Evolutionary conservation across 1,140 invertebrate species (phyloP), one percentile per base, ranked within the genome.

Genomic region (Euura lappo): DNA sequence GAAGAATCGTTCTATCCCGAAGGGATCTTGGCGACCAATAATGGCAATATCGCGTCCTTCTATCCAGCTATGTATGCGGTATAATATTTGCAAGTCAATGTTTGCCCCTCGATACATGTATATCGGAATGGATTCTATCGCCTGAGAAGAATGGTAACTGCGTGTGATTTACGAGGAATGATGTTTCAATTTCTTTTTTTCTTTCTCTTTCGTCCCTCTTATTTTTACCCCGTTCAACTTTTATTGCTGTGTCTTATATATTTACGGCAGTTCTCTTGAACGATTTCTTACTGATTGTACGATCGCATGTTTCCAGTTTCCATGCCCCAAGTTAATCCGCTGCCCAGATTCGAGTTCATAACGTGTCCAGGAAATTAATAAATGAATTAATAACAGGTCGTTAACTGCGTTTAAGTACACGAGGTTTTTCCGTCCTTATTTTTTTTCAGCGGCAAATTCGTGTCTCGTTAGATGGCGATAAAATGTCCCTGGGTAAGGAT

Each of bases 41-140:
- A 60, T n/a, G 51, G 51, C 51, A 60, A 60, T 60, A 60, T 60
- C 51, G 51, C 28, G 28, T 28, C 28, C 28, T 28, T 28, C 28
- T 28, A 28, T 60, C 51, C 51, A 11, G 3, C 51, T n/a, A n/a
- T n/a, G 51, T 60, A 28, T 60, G 8, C 13, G 6, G 51, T n/a
- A 60, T 60, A 60, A 60, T 60, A 60, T 60, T 60, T 60, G 51
- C 51, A 60, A 60, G 51, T 60, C 51, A 60, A 60, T 60, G 51
- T 60, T 60, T 60, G 51, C 51, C 13, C 51, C 51, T 60, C 51
- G 51, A n/a, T 28, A 28, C 28, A 28, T 28, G 28, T 28, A 28
- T 28, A 28, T 28, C 28, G 28, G 28, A 28, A 28, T 28, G 28
- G 28, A 28, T 51, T 11, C 47, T 60, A 60, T 60, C 10, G 5